Conservation (phyloP, 2,797 vertebrate genomes). For the Stomatorhinus walkeri region DNA sequence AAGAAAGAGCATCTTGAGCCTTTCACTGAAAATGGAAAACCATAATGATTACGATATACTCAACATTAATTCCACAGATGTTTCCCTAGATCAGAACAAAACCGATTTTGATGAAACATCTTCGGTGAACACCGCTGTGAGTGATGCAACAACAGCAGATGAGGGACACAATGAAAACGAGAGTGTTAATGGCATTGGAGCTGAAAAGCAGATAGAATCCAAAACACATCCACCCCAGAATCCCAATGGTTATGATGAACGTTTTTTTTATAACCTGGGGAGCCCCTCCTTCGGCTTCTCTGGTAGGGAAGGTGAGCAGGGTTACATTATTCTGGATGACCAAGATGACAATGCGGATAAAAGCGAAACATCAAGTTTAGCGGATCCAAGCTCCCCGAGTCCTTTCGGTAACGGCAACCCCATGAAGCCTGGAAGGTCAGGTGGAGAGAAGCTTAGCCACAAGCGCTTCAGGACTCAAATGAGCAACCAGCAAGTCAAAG, state of each 20-base stretch:
- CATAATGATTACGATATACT: conserved; percentile 85
- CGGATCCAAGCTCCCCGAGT: conserved; percentile 96
- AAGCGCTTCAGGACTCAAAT: conserved; percentile 98
- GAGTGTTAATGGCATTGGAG: conserved; percentile 70
- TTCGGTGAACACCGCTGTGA: conserved; percentile 94
- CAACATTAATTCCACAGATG: conserved; percentile 75
- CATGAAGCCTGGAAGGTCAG: conserved; percentile 77
- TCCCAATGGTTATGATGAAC: conserved; percentile 74
- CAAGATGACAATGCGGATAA: conserved; percentile 82
- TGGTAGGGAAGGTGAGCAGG: conserved; percentile 82
- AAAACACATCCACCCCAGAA: conserved; percentile 67
- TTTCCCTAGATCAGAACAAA: conserved; percentile 78
- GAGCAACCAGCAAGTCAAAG: conserved; percentile 97
- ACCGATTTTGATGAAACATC: conserved; percentile 97
- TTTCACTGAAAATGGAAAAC: conserved; percentile 92
- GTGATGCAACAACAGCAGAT: conserved; percentile 92
- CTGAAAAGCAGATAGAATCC: conserved; percentile 71
- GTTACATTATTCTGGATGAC: conserved; percentile 85
- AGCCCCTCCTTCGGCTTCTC: conserved; percentile 83
- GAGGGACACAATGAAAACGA: conserved; percentile 91
- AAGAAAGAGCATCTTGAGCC: conserved; percentile 87
- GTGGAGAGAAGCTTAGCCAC: conserved; percentile 80
- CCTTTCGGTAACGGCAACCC: conserved; percentile 81
- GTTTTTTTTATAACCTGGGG: conserved; percentile 82
- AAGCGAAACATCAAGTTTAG: conserved; percentile 94